Percentiles rank a stretch among this genome's conserved stretches.
These are phyloP conservation scores for Campylomormyrus numenius DNA, from an alignment of 2,113 vertebrate species.

Conservation along the genomic window DNA sequence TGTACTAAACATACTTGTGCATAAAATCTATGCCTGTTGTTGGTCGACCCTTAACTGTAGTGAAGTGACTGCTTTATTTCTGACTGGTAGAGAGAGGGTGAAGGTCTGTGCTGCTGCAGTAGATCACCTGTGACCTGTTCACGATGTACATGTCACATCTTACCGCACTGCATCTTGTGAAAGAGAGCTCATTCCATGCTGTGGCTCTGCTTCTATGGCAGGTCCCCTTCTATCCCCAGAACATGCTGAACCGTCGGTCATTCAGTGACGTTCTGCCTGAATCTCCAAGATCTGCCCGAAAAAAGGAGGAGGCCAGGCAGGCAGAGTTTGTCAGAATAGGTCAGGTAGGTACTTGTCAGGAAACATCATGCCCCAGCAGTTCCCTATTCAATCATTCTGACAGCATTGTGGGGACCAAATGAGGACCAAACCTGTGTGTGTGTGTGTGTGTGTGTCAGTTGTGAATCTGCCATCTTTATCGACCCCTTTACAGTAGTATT, in stretches of 20 bases:
- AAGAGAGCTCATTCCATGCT: conserved; percentile 16
- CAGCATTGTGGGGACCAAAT: not conserved
- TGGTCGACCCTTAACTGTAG: not conserved
- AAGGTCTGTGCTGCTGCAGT: not conserved
- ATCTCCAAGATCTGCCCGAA: conserved; percentile 90
- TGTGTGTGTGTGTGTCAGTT: not conserved
- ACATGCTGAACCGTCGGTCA: conserved; percentile 95
- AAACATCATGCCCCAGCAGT: not conserved
- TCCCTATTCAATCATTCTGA: not conserved
- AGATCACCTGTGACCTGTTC: not conserved
- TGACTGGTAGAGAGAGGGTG: not conserved
- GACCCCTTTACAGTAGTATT: not conserved
- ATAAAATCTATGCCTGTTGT: not conserved
- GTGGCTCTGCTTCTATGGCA: conserved; percentile 38
- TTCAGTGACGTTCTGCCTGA: conserved; percentile 97
- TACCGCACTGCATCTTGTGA: not conserved
- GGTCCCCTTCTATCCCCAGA: conserved; percentile 78
- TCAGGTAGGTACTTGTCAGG: conserved; percentile 64
- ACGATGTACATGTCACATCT: not conserved
- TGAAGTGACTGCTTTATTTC: not conserved
- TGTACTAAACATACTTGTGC: not conserved
- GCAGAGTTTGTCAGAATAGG: conserved; percentile 93
- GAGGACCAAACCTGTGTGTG: not conserved
- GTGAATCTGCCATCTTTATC: not conserved
- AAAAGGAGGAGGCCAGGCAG: conserved; percentile 93